A percentile compares a stretch with the other conserved stretches of the same genome.
phyloP scores from a whole-genome alignment of 1,140 invertebrate genomes.

The Tigriopus japonicus region DNA sequence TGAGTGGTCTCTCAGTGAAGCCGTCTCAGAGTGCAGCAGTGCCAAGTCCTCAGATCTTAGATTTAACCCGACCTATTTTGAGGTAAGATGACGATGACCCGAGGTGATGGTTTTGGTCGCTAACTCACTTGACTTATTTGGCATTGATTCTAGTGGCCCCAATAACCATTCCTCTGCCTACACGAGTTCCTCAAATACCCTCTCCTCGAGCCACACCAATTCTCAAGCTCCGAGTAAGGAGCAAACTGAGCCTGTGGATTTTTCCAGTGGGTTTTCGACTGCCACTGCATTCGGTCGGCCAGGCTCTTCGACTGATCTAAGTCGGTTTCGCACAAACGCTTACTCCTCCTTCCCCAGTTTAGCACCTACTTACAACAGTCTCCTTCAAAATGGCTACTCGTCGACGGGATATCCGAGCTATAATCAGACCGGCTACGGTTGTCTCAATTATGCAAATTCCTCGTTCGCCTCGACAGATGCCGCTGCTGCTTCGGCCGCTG shows the following conservation, averaged over 20 bases:
- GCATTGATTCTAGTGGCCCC: too few relatives aligned
- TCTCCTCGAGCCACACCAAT: too few relatives aligned
- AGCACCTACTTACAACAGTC: constrained; percentile 6
- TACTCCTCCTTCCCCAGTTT: constrained; percentile 5
- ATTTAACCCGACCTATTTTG: constrained; percentile 8
- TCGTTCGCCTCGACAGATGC: too few relatives aligned
- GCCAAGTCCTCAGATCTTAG: constrained; percentile 9
- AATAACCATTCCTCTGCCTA: too few relatives aligned
- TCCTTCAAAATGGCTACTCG: constrained; percentile 8
- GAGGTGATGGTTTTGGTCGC: too few relatives aligned
- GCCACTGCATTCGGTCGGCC: not conserved
- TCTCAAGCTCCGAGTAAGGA: constrained; percentile 30
- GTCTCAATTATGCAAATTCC: constrained; percentile 5
- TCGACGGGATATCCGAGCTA: constrained; percentile 5
- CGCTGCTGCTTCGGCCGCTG: too few relatives aligned
- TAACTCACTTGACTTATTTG: too few relatives aligned
- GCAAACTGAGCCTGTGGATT: constrained; percentile 46
- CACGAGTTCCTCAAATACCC: too few relatives aligned
- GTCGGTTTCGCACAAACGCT: constrained; percentile 1
- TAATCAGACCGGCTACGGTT: constrained; percentile 5
- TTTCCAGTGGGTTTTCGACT: constrained; percentile 38
- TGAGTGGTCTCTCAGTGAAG: not conserved
- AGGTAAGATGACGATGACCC: not conserved
- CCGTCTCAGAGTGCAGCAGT: not conserved
- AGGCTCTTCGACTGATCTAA: not conserved